Base-by-base conservation (phyloP, 1,140 invertebrate species). In the Spodoptera frugiperda region DNA sequence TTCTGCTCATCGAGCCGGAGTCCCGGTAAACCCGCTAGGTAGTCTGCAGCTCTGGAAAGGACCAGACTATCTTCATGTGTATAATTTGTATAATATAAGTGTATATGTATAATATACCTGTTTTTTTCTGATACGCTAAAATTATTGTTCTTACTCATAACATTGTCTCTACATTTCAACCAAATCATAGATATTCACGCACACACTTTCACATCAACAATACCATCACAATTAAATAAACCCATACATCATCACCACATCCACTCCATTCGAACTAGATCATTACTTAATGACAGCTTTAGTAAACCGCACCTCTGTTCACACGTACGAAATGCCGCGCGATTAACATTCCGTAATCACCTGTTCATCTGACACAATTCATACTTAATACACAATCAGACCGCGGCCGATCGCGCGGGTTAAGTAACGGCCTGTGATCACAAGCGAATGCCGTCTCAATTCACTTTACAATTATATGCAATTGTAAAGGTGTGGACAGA, bases 311-410 rank as follows among this genome's bases (percentile, higher is more conserved):
- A 54, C 54, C 68, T n/a, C 51, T 33, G 19, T 19, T 14, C 19
- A 54, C 59, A 61, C 11, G 48, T 70, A 48, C 72, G 65, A 71
- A 55, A 75, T 15, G 10, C 19, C 54, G 33, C 21, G 25, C 54
- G 25, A 54, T 68, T 39, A 65, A 19, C 44, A 65, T 67, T 55
- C 61, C 54, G 9, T 65, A 59, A 55, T 46, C 61, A 49, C 44
- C 61, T 55, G 59, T 63, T 17, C 63, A 77, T 48, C 54, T 63
- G 76, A 63, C 67, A 72, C 77, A 76, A 72, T 78, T 77, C 76
- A 68, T 9, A 30, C 67, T 80, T 78, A 80, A 83, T 82, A 78
- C 77, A 78, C 83, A 78, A 83, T 81, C 77, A 84, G 71, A 75
- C 25, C 55, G 54, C 54, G 33, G 33, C 33, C 33, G 21, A 57